Evolutionary conservation across 2,797 vertebrate genomes (phyloP).

Genomic region (Cetoscarus ocellatus): DNA sequence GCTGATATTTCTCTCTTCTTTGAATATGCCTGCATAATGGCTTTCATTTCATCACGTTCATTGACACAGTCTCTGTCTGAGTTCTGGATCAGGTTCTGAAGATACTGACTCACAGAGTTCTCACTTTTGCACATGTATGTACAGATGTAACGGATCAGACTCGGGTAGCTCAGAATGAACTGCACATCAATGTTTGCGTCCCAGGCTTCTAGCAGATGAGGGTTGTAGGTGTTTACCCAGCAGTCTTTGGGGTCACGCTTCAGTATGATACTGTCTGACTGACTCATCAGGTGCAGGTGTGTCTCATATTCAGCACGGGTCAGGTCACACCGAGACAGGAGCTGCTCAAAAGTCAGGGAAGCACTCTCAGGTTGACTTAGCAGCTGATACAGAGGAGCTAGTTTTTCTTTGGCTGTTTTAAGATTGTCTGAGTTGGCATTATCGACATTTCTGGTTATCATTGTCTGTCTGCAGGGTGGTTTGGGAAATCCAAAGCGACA

Average conservation of each 20-base stretch:
- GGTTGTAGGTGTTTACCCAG: slow-evolving; percentile 23
- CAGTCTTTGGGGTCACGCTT: slow-evolving; percentile 11
- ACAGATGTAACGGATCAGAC: no score
- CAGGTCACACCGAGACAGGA: slow-evolving; percentile 13
- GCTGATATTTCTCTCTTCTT: slow-evolving; percentile 18
- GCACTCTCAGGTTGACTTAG: slow-evolving; percentile 2
- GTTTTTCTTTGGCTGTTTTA: background rate
- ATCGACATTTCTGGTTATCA: slow-evolving; percentile 7
- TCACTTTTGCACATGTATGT: no score
- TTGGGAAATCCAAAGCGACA: slow-evolving; percentile 49
- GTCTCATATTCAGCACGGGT: background rate
- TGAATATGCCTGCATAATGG: slow-evolving; percentile 13
- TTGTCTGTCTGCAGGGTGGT: slow-evolving; percentile 18
- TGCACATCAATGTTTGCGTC: slow-evolving; percentile 29
- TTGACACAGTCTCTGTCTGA: slow-evolving; percentile 1
- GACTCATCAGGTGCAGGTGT: background rate
- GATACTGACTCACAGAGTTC: no score
- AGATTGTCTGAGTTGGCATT: background rate
- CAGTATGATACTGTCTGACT: background rate
- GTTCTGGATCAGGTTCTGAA: background rate
- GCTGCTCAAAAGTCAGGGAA: no score
- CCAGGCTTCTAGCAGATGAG: slow-evolving; percentile 7
- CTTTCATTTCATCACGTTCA: slow-evolving; percentile 15
- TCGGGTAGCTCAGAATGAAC: slow-evolving; percentile 20
- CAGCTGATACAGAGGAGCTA: background rate